Percentiles rank a stretch among this genome's conserved stretches.
Conservation (phyloP, 2,797 vertebrate species). For the Schizopygopsis pylzovi region DNA sequence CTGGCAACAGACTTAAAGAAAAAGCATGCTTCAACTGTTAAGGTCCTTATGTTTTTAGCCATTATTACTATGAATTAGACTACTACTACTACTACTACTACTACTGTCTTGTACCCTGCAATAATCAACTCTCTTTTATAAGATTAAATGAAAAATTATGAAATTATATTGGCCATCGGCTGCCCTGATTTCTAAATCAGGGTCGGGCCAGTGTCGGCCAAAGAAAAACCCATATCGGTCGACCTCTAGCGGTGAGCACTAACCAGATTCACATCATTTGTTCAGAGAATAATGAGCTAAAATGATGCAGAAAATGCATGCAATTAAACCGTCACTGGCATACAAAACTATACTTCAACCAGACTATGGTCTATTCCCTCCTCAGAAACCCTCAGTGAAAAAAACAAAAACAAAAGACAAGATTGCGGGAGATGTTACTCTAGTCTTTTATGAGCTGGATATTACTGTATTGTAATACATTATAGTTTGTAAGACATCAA, state of each 20-base stretch:
- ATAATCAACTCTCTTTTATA: too few relatives aligned
- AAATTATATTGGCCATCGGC: too few relatives aligned
- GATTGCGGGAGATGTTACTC: conserved; percentile 16
- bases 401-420: conserved; percentile 2
- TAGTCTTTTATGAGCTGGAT: conserved; percentile 20
- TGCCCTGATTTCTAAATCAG: too few relatives aligned
- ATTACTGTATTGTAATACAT: conserved; percentile 33
- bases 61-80: too few relatives aligned
- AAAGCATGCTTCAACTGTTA: too few relatives aligned
- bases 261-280: background rate
- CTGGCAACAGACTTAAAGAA: too few relatives aligned
- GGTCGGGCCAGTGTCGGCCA: too few relatives aligned
- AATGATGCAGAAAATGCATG: background rate
- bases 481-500: conserved; percentile 39
- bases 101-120: too few relatives aligned
- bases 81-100: too few relatives aligned
- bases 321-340: conserved; percentile 3
- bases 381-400: background rate
- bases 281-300: background rate
- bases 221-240: too few relatives aligned
- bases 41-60: too few relatives aligned
- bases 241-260: conserved; percentile 71
- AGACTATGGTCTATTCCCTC: conserved; percentile 15
- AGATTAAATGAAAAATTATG: too few relatives aligned
- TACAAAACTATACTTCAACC: conserved; percentile 5